Evolutionary conservation across 2,888 invertebrate species (phyloP), one percentile per base, ranked within the genome.

Genomic region (Hylaea fasciaria): DNA sequence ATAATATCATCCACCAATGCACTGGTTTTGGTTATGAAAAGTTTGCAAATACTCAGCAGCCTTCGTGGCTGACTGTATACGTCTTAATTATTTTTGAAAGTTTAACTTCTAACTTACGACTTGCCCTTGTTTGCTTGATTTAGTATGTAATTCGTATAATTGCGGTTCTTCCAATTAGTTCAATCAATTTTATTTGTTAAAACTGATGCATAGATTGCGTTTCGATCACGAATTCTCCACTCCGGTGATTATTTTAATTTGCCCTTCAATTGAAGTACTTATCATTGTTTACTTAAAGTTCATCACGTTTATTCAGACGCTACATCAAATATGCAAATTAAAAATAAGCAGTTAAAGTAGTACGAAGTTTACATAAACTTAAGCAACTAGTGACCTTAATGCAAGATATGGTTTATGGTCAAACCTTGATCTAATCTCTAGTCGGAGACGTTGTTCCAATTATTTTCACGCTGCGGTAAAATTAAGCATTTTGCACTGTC

Each of bases 141-240:
- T 32, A 32, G 32, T 11, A 9, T 2, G 32, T 39, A 39, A 59
- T 53, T 46, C 12, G 0, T 47, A 32, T 41, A 50, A 55, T 49
- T 59, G 16, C 16, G 11, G n/a, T 43, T 17, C 45, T 48, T 37
- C 5, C 55, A 57, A 56, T 66, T 55, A 61, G 14, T 29, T 16
- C 7, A 40, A 57, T 50, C 41, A 57, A 56, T 49, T 48, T 45
- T 63, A 66, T 69, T 69, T 66, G 65, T 63, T 59, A 57, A 64
- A 65, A 56, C 53, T 59, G 59, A 70, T 65, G 69, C 69, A 69
- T 64, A 64, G 66, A 70, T 70, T 65, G 64, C 64, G 40, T 56
- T 46, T 28, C 44, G 59, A 65, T 74, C 78, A 78, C 79, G 77
- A 75, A 47, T 66, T 41, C 39, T 45, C 32, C 37, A 46, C 56